Percentiles rank a stretch among this genome's conserved stretches.
Conservation (phyloP, 2,797 vertebrate genomes). For the Chiroxiphia lanceolata region DNA sequence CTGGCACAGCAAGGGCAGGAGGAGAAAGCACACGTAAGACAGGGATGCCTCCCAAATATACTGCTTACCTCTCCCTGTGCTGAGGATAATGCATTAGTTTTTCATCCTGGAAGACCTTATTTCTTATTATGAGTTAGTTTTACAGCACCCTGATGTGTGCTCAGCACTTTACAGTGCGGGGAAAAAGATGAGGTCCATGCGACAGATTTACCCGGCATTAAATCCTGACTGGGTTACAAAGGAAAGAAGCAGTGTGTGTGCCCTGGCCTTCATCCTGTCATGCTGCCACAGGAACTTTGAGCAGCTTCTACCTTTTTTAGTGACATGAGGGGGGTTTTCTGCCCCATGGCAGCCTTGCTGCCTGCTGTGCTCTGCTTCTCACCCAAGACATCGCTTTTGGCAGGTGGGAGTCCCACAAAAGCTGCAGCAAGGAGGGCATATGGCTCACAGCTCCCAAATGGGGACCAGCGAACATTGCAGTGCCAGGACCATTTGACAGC, state of each 20-base stretch:
- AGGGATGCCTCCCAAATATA: background rate
- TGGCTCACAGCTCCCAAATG: background rate
- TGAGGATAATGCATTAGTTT: background rate
- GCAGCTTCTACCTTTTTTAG: background rate
- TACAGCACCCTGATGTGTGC: constrained; percentile 29
- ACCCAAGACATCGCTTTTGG: background rate
- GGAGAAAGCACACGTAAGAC: background rate
- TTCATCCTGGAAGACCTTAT: constrained; percentile 20
- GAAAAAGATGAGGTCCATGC: constrained; percentile 15
- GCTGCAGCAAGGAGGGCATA: background rate
- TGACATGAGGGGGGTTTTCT: background rate
- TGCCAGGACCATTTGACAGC: background rate
- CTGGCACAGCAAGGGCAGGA: background rate
- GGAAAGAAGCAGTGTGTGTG: background rate
- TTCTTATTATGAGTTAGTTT: constrained; percentile 25
- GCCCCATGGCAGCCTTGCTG: background rate
- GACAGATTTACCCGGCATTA: background rate
- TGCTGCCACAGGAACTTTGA: background rate
- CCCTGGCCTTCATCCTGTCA: background rate
- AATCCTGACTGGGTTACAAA: background rate
- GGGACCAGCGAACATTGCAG: rapidly evolving
- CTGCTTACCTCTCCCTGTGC: background rate
- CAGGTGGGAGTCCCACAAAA: background rate
- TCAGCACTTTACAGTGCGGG: background rate
- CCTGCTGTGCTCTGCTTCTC: background rate